phyloP scores from a whole-genome alignment of 1,140 invertebrate genomes.

The Drosophila fuyamai region DNA sequence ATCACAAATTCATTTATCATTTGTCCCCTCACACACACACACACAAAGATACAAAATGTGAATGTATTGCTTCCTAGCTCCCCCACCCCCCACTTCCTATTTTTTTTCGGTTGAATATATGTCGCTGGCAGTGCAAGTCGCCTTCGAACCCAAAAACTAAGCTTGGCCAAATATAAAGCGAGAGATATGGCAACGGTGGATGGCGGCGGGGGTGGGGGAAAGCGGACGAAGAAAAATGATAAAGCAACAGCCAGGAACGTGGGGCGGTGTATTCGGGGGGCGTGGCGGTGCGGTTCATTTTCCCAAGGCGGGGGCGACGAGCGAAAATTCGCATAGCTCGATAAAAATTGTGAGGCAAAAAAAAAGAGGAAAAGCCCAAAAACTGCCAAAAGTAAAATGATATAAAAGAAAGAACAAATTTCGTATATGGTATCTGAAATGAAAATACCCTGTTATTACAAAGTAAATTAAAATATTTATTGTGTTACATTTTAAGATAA shows the following conservation, averaged over 20 bases:
- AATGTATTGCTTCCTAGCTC: constrained; percentile 36
- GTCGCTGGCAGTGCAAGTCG: constrained; percentile 49
- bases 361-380: constrained; percentile 15
- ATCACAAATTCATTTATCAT: constrained; percentile 63
- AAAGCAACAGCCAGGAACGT: constrained; percentile 42
- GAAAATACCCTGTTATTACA: background rate
- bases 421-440: background rate
- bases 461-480: too few relatives aligned
- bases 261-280: background rate
- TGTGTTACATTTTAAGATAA: too few relatives aligned
- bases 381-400: constrained; percentile 39
- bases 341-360: constrained; percentile 32
- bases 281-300: background rate
- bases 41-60: constrained; percentile 43
- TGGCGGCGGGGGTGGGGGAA: background rate
- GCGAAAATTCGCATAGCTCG: constrained; percentile 36
- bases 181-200: background rate
- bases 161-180: constrained; percentile 37
- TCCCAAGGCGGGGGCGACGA: constrained; percentile 17
- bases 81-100: background rate
- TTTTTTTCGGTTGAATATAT: constrained; percentile 39
- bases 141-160: constrained; percentile 50
- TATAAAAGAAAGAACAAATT: constrained; percentile 4
- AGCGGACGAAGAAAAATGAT: constrained; percentile 57
- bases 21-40: constrained; percentile 34